Evolutionary conservation across 2,113 vertebrate genomes (phyloP), one percentile per base, ranked within the genome.

Genomic region (Pterocles orientalis): DNA sequence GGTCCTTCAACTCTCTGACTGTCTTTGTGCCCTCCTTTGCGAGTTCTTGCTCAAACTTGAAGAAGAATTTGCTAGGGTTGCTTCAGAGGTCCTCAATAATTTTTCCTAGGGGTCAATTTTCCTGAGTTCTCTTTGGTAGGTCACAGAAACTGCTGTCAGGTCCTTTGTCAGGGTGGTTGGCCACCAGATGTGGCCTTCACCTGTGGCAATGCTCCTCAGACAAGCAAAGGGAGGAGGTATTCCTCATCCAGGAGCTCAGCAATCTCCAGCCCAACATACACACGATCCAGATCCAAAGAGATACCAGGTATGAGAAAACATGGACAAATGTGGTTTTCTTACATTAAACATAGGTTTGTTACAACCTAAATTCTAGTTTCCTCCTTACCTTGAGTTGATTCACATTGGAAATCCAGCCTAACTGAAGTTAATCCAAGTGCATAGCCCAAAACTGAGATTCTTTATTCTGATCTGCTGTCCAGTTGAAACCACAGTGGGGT

Each of bases 181-280:
- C 4, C 62, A 61, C 25, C 23, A 43, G 8, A 21, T 1, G 0
- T 6, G 7, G 3, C 14, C 20, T 36, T 86, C 25, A 31, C 14
- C 11, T 28, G 14, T n/a, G 12, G 14, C 33, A 45, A 4, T 7
- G 13, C 8, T 72, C 12, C 24, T 79, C 18, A 48, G 4, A 7
- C 26, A 57, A n/a, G 10, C 12, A 5, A 70, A 61, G 3, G 26
- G 18, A 50, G n/a, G 5, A 81, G 12, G 4, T 8, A 18, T 34
- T 61, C 36, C 13, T 54, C 28, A 25, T 6, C 3, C 9, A 26
- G 5, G 21, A 71, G 12, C 25, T 85, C 26, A 48, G 26, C 7
- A 14, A 6, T 31, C 39, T 79, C 20, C 13, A 26, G 24, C 11
- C 29, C 4, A 61, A 25, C 2, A 1, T n/a, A 14, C 14, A 12